Base-by-base conservation (phyloP, 1,140 invertebrate species). In the Orchesella cincta region DNA sequence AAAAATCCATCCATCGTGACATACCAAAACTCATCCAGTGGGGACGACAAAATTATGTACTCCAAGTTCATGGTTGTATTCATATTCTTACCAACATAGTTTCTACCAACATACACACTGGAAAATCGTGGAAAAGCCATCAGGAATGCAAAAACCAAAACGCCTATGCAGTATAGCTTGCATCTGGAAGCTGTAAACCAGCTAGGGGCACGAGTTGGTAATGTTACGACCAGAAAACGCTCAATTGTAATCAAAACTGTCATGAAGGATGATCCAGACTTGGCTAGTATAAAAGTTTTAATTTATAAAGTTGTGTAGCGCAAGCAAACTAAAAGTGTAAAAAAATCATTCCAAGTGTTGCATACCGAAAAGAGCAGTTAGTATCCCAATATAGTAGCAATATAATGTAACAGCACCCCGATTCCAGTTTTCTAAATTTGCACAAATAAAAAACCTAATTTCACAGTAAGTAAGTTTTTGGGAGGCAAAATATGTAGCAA, bases 371-470 rank as follows among this genome's bases (percentile, higher is more conserved):
- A 57, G 5, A 5, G 54, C 8, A n/a, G 54, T 57, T 18, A 57
- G 26, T 26, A 23, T 57, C 26, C 54, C 54, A 5, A 57, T 57
- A 23, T 57, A 57, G 23, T 57, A 57, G 12, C 12, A 26, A 26
- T 57, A 57, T 23, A 57, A 57, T 57, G 54, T 5, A 5, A 57
- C 3, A 5, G 12, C 12, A n/a, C 54, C 54, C 23, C 54, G 8
- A 23, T 57, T 26, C 54, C 54, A 57, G 26, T 57, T 57, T 26
- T 57, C 54, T 57, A n/a, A n/a, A n/a, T n/a, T n/a, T n/a, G n/a
- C n/a, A n/a, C n/a, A n/a, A n/a, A n/a, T n/a, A n/a, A n/a, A n/a
- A n/a, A n/a, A n/a, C n/a, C n/a, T n/a, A n/a, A n/a, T n/a, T n/a
- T n/a, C n/a, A n/a, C n/a, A n/a, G n/a, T n/a, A n/a, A n/a, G n/a